Evolutionary conservation across 2,888 invertebrate genomes (phyloP), one percentile per base, ranked within the genome.

Genomic region (Griposia aprilina): DNA sequence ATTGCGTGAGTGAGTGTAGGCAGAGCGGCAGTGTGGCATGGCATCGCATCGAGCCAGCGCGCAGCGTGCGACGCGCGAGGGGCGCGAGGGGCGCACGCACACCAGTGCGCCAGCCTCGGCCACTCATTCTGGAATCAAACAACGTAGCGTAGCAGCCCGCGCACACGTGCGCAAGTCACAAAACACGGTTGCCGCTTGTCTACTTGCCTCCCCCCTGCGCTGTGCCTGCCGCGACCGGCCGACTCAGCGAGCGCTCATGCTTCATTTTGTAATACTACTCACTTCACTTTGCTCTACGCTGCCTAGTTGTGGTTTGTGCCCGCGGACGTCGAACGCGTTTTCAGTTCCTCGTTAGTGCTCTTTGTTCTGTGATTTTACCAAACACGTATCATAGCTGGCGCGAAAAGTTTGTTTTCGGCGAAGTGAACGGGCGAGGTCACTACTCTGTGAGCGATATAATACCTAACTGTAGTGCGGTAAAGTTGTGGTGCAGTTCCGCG

Each of bases 351-450:
- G 84, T 87, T 86, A 88, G 87, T 88, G 89, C 86, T 91, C 93
- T 95, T 95, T 95, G 94, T 94, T 93, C 91, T 90, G 89, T 88
- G 90, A 89, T 78, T 80, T 82, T 78, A 81, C 83, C 87, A 90
- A 90, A 92, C 88, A 89, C 89, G 86, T 74, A 81, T 90, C 78
- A 90, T 90, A 91, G 84, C 84, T 85, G 85, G 81, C 85, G 84
- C 82, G 85, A 91, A 89, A 91, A 91, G 87, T 91, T 90, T 89
- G 86, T 90, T 90, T 88, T 87, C 79, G 85, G 78, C 87, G 80
- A 88, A 92, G 93, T 94, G 93, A 95, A 93, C 90, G 94, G 91
- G 90, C 93, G 94, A 95, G 94, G 94, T 94, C 94, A 90, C 83
- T 84, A 84, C 86, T 87, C 76, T 74, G 82, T 84, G 78, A 83